Conservation (phyloP, 2,888 invertebrate genomes). For the Cosmia trapezina region DNA sequence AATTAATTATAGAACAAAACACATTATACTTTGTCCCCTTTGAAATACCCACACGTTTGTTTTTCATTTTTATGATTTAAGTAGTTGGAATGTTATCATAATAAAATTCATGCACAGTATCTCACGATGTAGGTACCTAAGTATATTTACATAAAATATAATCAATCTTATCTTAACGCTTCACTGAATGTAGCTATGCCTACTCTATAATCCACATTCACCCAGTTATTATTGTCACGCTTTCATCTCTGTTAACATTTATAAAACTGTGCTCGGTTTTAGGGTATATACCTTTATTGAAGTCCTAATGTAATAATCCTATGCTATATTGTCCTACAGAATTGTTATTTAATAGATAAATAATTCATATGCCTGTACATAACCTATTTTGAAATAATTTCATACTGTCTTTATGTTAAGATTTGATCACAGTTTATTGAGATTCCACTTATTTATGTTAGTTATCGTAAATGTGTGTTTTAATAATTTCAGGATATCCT, state of each 20-base stretch:
- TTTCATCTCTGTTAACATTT: slow-evolving; percentile 22
- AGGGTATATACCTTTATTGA: slow-evolving; percentile 53
- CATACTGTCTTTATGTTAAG: slow-evolving; percentile 19
- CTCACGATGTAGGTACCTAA: neutral
- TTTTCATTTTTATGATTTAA: slow-evolving; percentile 7
- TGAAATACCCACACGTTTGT: neutral
- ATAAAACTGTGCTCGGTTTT: slow-evolving; percentile 49
- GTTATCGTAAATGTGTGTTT: slow-evolving; percentile 53
- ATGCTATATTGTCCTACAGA: slow-evolving; percentile 36
- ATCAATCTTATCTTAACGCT: slow-evolving; percentile 29
- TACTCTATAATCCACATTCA: slow-evolving; percentile 26
- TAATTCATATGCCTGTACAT: slow-evolving; percentile 42
- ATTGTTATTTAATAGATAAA: slow-evolving; percentile 34
- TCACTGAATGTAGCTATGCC: slow-evolving; percentile 21
- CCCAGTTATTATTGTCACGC: slow-evolving; percentile 35
- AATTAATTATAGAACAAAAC: neutral
- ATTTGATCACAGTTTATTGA: slow-evolving; percentile 48
- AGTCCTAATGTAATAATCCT: slow-evolving; percentile 50
- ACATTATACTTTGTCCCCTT: neutral
- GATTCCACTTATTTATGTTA: slow-evolving; percentile 46
- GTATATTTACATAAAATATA: slow-evolving; percentile 37
- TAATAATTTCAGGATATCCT: slow-evolving; percentile 19
- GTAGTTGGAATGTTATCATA: slow-evolving; percentile 15
- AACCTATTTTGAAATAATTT: slow-evolving; percentile 39
- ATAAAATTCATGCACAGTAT: slow-evolving; percentile 7